Percentiles rank a stretch among this genome's conserved stretches.
Evolutionary conservation across 2,113 vertebrate species (phyloP).

Genomic region (Odocoileus virginianus): DNA sequence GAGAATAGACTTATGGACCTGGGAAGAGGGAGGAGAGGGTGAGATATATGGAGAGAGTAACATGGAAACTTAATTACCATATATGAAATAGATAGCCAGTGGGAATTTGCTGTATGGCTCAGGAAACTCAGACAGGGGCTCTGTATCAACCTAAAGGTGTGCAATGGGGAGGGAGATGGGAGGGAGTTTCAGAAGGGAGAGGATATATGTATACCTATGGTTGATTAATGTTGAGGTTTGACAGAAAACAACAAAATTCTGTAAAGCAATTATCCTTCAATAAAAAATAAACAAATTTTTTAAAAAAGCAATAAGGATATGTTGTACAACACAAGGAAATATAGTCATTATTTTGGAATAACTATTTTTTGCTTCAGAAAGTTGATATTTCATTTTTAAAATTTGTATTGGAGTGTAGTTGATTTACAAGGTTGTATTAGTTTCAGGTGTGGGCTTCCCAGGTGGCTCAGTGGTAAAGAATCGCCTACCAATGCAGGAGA

Average conservation of each 20-base stretch:
- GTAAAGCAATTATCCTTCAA: background rate
- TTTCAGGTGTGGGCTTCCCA: background rate
- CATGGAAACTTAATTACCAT: background rate
- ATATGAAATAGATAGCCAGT: background rate
- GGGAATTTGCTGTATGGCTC: background rate
- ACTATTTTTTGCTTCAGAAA: background rate
- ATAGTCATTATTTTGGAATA: background rate
- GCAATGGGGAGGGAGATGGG: background rate
- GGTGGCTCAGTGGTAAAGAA: background rate
- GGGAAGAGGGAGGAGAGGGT: background rate
- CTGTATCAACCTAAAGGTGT: background rate
- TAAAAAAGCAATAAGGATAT: background rate
- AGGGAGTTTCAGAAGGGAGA: background rate
- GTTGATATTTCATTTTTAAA: background rate
- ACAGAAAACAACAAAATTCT: background rate
- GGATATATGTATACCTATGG: background rate
- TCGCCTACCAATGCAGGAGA: background rate
- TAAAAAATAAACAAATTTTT: background rate
- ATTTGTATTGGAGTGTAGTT: background rate
- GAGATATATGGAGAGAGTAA: background rate
- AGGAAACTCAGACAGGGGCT: background rate
- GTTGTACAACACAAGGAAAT: background rate
- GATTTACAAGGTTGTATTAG: background rate
- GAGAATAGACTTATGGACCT: background rate
- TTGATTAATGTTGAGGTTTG: background rate